phyloP scores from a whole-genome alignment of 2,113 vertebrate genomes.

The Brienomyrus longianalis region DNA sequence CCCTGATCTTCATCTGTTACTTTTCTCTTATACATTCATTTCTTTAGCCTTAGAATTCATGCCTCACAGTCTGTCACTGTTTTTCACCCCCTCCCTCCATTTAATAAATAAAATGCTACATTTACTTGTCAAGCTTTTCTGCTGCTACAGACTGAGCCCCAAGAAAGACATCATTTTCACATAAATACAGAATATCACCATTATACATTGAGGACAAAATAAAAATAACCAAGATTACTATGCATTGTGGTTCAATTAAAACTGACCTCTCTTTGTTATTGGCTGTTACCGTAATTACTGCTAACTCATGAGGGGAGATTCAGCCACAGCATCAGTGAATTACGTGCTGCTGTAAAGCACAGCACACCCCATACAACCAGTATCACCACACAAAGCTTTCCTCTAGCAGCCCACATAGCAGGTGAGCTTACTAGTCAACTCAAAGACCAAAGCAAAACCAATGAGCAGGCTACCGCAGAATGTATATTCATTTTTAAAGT shows the following conservation, averaged over 20 bases:
- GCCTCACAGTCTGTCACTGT: neutral
- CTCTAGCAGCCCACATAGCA: neutral
- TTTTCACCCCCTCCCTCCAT: neutral
- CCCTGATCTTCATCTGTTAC: neutral
- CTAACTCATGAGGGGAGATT: neutral
- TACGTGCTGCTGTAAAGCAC: neutral
- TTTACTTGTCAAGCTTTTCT: neutral
- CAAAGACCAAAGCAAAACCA: neutral
- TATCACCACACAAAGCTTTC: neutral
- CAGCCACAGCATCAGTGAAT: neutral
- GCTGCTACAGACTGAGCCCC: neutral
- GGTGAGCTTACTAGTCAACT: neutral
- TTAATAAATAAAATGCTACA: neutral
- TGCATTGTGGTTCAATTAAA: neutral
- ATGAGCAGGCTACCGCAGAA: neutral
- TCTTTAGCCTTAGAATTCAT: neutral
- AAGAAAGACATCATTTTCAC: neutral
- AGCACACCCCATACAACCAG: neutral
- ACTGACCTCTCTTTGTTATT: neutral
- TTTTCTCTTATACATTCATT: neutral
- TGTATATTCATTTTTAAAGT: neutral
- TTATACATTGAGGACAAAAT: neutral
- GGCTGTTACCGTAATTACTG: neutral
- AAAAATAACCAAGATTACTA: neutral
- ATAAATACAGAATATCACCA: neutral